phyloP scores from a whole-genome alignment of 2,888 invertebrate genomes.

The Thalpophila matura region DNA sequence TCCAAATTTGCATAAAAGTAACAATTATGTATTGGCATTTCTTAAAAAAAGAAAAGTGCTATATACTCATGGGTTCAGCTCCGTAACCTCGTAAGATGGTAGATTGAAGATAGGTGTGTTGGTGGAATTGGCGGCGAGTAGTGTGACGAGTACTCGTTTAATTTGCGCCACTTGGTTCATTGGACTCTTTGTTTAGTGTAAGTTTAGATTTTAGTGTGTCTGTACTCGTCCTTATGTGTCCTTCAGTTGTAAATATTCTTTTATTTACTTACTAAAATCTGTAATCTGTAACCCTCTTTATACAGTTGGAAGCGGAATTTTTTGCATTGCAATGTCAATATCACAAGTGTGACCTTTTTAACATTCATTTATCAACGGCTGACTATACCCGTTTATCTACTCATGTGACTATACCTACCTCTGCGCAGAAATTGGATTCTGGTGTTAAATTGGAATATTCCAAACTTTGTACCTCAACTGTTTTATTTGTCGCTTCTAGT shows the following conservation, averaged over 20 bases:
- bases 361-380: background rate
- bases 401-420: too few species aligned
- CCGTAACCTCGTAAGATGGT: conserved; percentile 46
- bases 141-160: conserved; percentile 87
- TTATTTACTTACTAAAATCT: conserved; percentile 19
- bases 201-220: conserved; percentile 75
- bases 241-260: conserved; percentile 49
- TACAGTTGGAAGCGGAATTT: background rate
- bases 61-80: background rate
- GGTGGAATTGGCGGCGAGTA: conserved; percentile 76
- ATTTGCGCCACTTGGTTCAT: conserved; percentile 84
- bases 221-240: conserved; percentile 83
- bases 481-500: conserved; percentile 7
- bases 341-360: background rate
- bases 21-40: background rate
- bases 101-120: conserved; percentile 56
- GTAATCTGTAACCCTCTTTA: conserved; percentile 4
- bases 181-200: conserved; percentile 80
- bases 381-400: too few species aligned
- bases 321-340: background rate
- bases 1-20: background rate
- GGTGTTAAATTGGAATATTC: too few species aligned
- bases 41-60: too few species aligned
- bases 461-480: background rate
- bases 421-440: background rate